These are phyloP conservation scores for Fregata magnificens DNA, from an alignment of 2,113 vertebrate genomes.

Conservation along the genomic window DNA sequence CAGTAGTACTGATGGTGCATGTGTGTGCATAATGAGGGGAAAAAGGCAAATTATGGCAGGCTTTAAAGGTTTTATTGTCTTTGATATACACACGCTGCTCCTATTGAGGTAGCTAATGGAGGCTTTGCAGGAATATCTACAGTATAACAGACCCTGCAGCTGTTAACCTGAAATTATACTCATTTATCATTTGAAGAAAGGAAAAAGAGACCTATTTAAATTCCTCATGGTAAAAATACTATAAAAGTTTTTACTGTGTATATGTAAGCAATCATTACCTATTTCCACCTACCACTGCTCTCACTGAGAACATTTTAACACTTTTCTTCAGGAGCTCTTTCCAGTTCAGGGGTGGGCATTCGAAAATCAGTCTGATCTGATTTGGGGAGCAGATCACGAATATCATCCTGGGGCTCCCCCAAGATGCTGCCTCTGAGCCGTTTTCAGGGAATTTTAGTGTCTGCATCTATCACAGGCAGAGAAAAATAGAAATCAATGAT, in stretches of 20 bases:
- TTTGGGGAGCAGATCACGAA: neutral
- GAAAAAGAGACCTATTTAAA: neutral
- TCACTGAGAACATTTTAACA: neutral
- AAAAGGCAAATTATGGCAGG: constrained; percentile 1
- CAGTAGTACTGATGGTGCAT: neutral
- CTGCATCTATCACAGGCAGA: neutral
- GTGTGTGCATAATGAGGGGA: neutral
- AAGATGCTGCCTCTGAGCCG: neutral
- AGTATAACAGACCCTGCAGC: neutral
- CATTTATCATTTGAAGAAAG: constrained; percentile 4
- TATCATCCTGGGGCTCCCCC: neutral
- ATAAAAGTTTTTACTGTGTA: neutral
- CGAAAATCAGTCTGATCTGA: neutral
- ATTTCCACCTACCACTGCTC: neutral
- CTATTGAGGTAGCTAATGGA: neutral
- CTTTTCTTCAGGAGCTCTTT: neutral
- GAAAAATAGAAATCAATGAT: neutral
- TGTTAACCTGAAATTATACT: neutral
- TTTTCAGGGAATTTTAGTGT: neutral
- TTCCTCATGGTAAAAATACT: neutral
- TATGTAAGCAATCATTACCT: neutral
- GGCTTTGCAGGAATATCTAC: neutral
- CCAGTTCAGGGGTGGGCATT: neutral
- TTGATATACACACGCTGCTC: neutral
- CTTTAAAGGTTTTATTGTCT: constrained; percentile 5